A percentile compares a stretch with the other conserved stretches of the same genome.
These are phyloP conservation scores for Urocyon cinereoargenteus DNA, from an alignment of 2,797 vertebrate genomes.

Conservation along the genomic window DNA sequence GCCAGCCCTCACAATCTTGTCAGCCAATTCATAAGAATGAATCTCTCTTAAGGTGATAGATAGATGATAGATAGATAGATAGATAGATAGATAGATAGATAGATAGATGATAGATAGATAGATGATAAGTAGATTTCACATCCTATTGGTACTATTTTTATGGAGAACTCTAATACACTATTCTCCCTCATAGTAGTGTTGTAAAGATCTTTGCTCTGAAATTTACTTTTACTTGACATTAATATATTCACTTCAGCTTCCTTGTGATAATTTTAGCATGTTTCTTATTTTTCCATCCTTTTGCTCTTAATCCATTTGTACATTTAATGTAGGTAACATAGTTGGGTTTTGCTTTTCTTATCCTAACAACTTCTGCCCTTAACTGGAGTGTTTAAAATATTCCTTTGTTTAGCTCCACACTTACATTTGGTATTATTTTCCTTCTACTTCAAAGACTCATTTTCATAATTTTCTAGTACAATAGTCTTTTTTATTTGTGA, in stretches of 20 bases:
- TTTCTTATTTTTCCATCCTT: not conserved
- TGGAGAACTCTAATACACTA: not conserved
- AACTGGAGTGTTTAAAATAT: not conserved
- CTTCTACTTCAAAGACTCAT: not conserved
- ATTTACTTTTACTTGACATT: not conserved
- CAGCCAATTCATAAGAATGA: not conserved
- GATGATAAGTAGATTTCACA: not conserved
- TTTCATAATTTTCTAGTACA: not conserved
- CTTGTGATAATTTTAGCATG: not conserved
- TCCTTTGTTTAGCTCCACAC: not conserved
- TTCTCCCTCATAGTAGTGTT: not conserved
- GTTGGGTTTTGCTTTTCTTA: not conserved
- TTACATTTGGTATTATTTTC: not conserved
- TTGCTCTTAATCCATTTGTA: not conserved
- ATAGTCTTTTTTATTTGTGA: not conserved
- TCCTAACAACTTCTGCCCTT: not conserved
- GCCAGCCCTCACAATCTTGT: not conserved
- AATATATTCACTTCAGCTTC: not conserved
- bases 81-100: not conserved
- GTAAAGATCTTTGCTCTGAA: not conserved
- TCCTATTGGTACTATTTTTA: not conserved
- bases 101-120: not conserved
- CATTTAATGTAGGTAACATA: not conserved
- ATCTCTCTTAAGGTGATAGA: not conserved
- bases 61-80: not conserved